Evolutionary conservation across 2,113 vertebrate genomes (phyloP), one percentile per base, ranked within the genome.

Genomic region (Meleagris gallopavo): DNA sequence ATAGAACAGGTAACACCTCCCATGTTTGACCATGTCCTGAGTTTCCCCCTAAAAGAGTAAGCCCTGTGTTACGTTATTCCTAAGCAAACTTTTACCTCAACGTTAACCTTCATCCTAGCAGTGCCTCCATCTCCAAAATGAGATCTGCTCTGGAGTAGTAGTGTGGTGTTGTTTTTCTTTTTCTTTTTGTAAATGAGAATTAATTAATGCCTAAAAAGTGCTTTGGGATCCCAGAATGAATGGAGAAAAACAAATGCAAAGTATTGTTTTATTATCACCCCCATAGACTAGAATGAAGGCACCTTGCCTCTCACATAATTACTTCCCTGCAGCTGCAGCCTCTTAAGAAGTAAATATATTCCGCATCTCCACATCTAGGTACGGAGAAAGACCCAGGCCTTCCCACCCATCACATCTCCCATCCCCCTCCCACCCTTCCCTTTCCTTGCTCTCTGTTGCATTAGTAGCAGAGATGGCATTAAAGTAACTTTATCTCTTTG

Each of bases 401-500:
- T 93, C 87, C 87, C 65, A 85, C 70, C 27, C 80, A 67, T 93
- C 87, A 66, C 62, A 80, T 90, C 52, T 27, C 24, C 40, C 41
- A 18, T 72, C 18, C 45, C 27, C 71, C 45, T 38, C 79, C 71
- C 27, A 7, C 81, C 45, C 85, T 87, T 88, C 58, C 64, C 76
- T 64, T 81, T 66, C 75, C 46, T 78, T 88, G 32, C 80, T 92
- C 73, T 92, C 64, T 4, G 5, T 85, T 85, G 89, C 93, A 91
- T 94, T 97, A 94, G 93, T 76, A 88, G 90, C 75, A 88, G 90
- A 82, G 84, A 90, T 74, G 93, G 85, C 95, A 95, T 92, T 93
- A 92, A 97, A 95, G 89, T 93, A 97, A 97, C 94, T 97, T 95
- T 95, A 96, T 94, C 93, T 97, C 92, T 90, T 95, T 95, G 90